Conservation (phyloP, 2,797 vertebrate species). For the Brotula barbata region DNA sequence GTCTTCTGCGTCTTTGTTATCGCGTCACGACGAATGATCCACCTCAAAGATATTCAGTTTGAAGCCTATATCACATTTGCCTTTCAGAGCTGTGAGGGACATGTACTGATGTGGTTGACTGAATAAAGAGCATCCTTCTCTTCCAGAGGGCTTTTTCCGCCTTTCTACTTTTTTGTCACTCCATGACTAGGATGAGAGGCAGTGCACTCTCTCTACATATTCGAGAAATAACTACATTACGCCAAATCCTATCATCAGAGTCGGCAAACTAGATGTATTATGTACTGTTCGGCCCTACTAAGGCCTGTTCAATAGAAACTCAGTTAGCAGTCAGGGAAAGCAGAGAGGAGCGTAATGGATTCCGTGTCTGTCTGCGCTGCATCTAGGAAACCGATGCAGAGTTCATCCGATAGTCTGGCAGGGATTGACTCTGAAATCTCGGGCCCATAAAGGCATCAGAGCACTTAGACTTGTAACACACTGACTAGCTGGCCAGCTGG, state of each 20-base stretch:
- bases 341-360: conserved; percentile 60
- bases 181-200: neutral
- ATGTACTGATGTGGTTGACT: no score
- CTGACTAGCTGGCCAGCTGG: conserved; percentile 27
- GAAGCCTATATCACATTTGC: no score
- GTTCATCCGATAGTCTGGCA: conserved; percentile 66
- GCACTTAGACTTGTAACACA: conserved; percentile 57
- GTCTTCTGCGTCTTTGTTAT: no score
- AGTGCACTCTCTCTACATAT: neutral
- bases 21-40: no score
- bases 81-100: no score
- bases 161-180: no score
- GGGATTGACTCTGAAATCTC: conserved; percentile 59
- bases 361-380: conserved; percentile 57
- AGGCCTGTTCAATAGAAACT: conserved; percentile 68
- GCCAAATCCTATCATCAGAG: conserved; percentile 38
- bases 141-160: no score
- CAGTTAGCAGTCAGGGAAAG: conserved; percentile 52
- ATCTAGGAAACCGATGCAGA: conserved; percentile 40
- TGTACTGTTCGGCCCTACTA: conserved; percentile 21
- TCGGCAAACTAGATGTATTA: conserved; percentile 22
- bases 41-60: no score
- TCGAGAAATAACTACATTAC: conserved; percentile 19
- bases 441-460: conserved; percentile 44
- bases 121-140: no score